Conservation (phyloP, 1,140 invertebrate genomes). For the Platorchestia sp. region DNA sequence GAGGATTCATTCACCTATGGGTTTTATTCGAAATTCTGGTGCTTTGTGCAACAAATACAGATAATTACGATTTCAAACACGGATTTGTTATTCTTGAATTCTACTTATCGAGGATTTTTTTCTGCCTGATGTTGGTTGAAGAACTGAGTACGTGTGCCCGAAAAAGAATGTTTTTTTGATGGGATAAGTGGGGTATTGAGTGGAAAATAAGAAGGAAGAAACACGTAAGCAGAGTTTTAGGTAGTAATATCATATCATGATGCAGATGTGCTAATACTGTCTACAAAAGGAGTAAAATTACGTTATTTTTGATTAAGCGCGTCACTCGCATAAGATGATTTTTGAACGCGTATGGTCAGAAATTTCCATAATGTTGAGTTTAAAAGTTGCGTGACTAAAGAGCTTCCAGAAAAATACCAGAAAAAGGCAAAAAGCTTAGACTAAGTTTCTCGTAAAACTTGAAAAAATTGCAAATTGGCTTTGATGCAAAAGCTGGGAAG, state of each 20-base stretch:
- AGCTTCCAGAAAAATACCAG: not conserved
- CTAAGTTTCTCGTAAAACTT: not conserved
- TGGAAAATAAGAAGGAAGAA: not conserved
- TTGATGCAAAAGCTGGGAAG: not conserved
- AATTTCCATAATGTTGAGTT: not conserved
- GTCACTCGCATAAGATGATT: not conserved
- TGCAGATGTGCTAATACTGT: not conserved
- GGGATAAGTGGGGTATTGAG: not conserved
- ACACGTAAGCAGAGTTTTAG: not conserved
- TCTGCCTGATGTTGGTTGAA: too few species aligned
- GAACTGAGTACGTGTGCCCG: too few species aligned
- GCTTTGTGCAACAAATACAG: too few species aligned
- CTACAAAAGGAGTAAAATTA: not conserved
- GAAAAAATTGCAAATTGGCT: not conserved
- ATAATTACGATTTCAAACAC: too few species aligned
- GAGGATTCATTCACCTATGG: too few species aligned
- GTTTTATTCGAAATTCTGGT: too few species aligned
- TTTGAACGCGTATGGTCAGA: not conserved
- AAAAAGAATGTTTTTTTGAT: too few species aligned
- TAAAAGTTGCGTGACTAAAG: not conserved
- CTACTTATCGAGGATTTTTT: too few species aligned
- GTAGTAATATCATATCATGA: not conserved
- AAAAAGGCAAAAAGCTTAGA: not conserved
- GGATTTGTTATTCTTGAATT: too few species aligned
- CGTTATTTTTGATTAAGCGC: not conserved